Evolutionary conservation across 2,888 invertebrate genomes (phyloP), one percentile per base, ranked within the genome.

Genomic region (Auanema freiburgensis): DNA sequence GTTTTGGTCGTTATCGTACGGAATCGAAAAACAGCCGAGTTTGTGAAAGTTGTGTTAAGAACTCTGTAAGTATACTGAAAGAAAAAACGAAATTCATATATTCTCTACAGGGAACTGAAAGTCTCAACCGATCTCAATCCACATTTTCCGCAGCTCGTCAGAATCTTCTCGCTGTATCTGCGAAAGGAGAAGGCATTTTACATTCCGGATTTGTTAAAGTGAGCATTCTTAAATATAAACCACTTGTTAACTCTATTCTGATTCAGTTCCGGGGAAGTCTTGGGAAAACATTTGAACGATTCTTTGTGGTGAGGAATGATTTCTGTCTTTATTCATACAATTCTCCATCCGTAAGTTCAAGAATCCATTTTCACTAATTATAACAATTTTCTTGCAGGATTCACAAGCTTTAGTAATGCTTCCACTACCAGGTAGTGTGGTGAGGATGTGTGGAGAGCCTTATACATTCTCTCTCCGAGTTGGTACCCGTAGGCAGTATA

Each of bases 321-420:
- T 83, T 79, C 71, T 80, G 81, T 57, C 71, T 83, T 50, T 83
- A 83, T 65, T 79, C 83, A 1, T 83, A 83, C 58, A 56, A 57
- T 6, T 66, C 70, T 2, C 72, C 76, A 41, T 64, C 74, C 58
- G 81, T 81, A 46, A 64, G 66, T 52, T 5, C 12, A 24, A 56
- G 16, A 44, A 54, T 43, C 11, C 12, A 43, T n/a, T 43, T 33
- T 33, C 33, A 33, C 8, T 33, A 33, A 5, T 33, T 8, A 33
- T 33, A 33, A 33, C 12, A 5, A n/a, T n/a, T 16, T 33, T 55
- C 18, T 72, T 80, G 18, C 63, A 82, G 81, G 81, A 79, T 55
- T 64, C 63, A 0, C 67, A 67, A 3, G 83, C 83, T 8, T 53
- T 79, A 14, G 68, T 79, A 4, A 82, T 83, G 79, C 68, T 83